Conservation (phyloP, 1,140 invertebrate genomes). For the Apocrypta bakeri region DNA sequence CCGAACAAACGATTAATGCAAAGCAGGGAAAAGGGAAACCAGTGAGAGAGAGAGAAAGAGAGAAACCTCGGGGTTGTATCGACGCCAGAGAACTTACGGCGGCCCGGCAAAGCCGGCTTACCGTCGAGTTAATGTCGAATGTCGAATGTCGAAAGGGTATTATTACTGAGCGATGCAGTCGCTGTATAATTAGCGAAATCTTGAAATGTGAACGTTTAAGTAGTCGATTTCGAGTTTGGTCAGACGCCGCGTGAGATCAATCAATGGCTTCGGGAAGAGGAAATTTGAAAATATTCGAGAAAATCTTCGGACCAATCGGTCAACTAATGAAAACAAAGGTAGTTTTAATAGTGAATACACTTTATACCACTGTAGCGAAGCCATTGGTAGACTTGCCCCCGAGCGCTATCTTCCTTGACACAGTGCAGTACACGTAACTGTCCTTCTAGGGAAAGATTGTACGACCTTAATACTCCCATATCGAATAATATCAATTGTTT, state of each 20-base stretch:
- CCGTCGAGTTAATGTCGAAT: slow-evolving; percentile 21
- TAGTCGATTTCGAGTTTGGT: not conserved
- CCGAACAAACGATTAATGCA: slow-evolving; percentile 12
- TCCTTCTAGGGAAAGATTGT: not conserved
- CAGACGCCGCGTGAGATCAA: too few species aligned
- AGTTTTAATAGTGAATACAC: too few species aligned
- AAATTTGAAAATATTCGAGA: too few species aligned
- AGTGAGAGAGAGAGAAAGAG: not conserved
- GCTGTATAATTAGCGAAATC: not conserved
- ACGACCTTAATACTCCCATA: not conserved
- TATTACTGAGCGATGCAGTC: slow-evolving; percentile 2
- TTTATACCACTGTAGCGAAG: too few species aligned
- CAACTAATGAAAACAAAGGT: not conserved
- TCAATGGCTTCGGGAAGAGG: too few species aligned
- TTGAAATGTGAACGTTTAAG: not conserved
- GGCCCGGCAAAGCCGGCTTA: slow-evolving; percentile 16
- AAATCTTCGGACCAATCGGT: too few species aligned
- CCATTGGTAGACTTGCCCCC: too few species aligned
- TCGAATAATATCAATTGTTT: slow-evolving; percentile 41
- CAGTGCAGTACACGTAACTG: not conserved
- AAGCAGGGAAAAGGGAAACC: not conserved
- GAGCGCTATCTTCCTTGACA: not conserved
- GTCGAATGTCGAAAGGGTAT: not conserved
- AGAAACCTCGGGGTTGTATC: not conserved
- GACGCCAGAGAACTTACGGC: not conserved